Base-by-base conservation (phyloP, 2,113 vertebrate genomes). In the Dinomys branickii region DNA sequence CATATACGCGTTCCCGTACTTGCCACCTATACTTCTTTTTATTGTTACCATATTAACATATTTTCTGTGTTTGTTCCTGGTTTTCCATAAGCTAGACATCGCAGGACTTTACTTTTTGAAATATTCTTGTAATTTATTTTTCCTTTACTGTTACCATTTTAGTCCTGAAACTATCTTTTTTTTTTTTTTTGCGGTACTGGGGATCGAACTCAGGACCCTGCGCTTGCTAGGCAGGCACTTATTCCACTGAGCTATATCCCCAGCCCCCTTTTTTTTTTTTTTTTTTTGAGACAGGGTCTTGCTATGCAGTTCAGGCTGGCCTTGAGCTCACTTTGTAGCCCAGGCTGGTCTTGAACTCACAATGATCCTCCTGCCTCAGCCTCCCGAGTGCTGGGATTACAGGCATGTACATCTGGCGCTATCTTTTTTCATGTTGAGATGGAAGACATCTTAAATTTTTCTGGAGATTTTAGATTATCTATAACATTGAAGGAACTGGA, bases 391-490 rank as follows among this genome's bases (percentile, higher is more conserved):
- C 47, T 50, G 47, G 47, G 47, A 50, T 50, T 50, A 50, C 47
- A 50, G 47, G 47, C 47, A 9, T 50, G 47, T 50, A 50, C 47
- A 9, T 9, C 47, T 50, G 47, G 47, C 47, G 9, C 47, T 50
- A 50, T 50, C 47, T 83, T 83, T 63, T 82, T 63, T 61, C 54
- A 54, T 88, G 96, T 96, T 92, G 33, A 91, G 30, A 84, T n/a
- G 56, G 41, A 67, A 81, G 50, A 3, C 28, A 50, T 91, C 67
- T 47, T 80, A 92, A 91, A 35, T 81, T 94, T 95, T 80, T 91
- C 8, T 85, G 38, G 80, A 88, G 71, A 44, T 44, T 95, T 73
- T 58, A 89, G 75, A 24, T 91, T 30, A 65, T 77, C 12, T 94
- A 28, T 91, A 86, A 78, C 52, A 65, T 77, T 77, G 90, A 92